Conservation (phyloP, 2,797 vertebrate species). For the Potorous gilbertii region DNA sequence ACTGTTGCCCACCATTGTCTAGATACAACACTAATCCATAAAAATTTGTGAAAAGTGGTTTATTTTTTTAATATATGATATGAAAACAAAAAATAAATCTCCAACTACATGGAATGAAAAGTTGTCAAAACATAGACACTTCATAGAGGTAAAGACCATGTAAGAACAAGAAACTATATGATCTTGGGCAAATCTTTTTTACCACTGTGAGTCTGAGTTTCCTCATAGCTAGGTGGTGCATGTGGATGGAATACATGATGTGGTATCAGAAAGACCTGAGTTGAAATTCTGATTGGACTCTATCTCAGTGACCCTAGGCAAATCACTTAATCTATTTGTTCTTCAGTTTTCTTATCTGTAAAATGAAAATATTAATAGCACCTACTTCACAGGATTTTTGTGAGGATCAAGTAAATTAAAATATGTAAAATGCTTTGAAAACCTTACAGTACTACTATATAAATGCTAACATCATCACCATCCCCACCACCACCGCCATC, state of each 20-base stretch:
- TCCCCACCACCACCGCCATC: no score
- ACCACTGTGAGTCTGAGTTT: background rate
- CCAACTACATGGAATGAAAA: background rate
- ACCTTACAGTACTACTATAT: background rate
- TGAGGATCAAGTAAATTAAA: background rate
- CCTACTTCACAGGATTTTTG: background rate
- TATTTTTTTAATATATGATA: background rate
- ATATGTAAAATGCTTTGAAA: background rate
- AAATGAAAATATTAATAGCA: background rate
- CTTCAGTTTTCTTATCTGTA: background rate
- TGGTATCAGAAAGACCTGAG: background rate
- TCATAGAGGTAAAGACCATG: background rate
- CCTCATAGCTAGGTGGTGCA: background rate
- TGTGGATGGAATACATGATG: background rate
- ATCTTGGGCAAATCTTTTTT: background rate
- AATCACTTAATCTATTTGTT: background rate
- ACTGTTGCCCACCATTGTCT: no score
- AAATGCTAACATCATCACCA: background rate
- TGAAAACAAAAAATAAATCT: background rate
- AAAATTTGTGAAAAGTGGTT: background rate
- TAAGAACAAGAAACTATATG: background rate
- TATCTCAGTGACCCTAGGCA: background rate
- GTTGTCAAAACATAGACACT: background rate
- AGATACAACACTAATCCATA: background rate
- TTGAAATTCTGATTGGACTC: background rate